Evolutionary conservation across 30 jellyfish, hydroid and myxozoan species (phyloP), one percentile per base, ranked within the genome.

Genomic region (Nemopilema nomurai): DNA sequence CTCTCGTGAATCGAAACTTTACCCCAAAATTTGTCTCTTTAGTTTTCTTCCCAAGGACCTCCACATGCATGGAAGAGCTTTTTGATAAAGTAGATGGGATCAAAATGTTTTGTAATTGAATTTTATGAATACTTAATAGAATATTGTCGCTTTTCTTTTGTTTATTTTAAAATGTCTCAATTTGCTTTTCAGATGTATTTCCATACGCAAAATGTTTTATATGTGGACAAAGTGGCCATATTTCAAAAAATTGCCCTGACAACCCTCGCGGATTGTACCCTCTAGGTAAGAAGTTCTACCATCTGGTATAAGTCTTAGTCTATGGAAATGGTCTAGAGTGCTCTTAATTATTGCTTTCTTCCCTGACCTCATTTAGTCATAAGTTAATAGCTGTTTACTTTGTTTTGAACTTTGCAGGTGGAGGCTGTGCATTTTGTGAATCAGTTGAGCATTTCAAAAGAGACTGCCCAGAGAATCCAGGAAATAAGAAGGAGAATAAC

Each of bases 181-280:
- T 27, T 66, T 53, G 32, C 83, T 32, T 51, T 69, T 21, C 82
- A 93, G 98, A 79, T 53, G 85, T 72, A 7, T 84, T 68, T 28
- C 98, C 98, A 28, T 89, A 62, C 80, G 98, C 98, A 75, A 85
- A 77, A 52, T 93, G 98, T 64, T 93, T 93, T 77, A 82, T 93
- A 50, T 93, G 98, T 77, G 86, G 90, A 32, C 87, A 77, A 64
- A 84, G 67, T 1, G 98, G 98, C 18, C 98, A 93, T 69, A 69
- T 93, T 64, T 93, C 98, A 68, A 79, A 97, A 50, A 77, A 85
- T 26, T 93, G 98, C 70, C 98, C 98, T 19, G 97, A 89, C 62
- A 93, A 93, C 82, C 98, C 98, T 0, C 82, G 94, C 31, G 98
- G 98, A 53, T 73, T 93, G 33, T 93, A 93, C 79, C 98, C 98